Base-by-base conservation (phyloP, 1,140 invertebrate genomes). In the Trypoxylus dichotomus region DNA sequence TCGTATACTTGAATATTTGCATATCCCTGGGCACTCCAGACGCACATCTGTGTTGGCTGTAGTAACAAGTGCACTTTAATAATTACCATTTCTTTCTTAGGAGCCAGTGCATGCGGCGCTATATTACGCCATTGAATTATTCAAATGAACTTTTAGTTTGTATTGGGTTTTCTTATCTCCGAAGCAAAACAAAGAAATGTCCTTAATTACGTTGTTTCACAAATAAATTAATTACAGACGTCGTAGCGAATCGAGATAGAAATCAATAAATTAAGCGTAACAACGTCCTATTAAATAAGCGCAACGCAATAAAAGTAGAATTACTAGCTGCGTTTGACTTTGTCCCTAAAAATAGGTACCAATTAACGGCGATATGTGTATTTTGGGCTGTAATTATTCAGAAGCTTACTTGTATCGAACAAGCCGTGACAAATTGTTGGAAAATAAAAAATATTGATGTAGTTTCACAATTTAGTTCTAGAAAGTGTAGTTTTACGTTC, bases 211-310 rank as follows among this genome's bases (percentile, higher is more conserved):
- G 21, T 68, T 68, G 60, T 68, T 54, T 29, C 21, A 15, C 60
- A 21, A 21, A 68, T 68, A 68, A 68, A 68, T 68, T 68, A 68
- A 68, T 68, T 68, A 68, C 60, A 68, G n/a, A 29, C 60, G 25
- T 68, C 24, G 60, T 29, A 27, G 3, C 60, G 60, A 68, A 7
- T 24, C 21, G 24, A 68, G 24, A 27, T 29, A 68, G n/a, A 68
- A 68, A 68, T 68, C 60, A 10, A 68, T 68, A 68, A 29, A 68
- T 68, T 21, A 24, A 13, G 3, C 60, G 0, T 15, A 27, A 27
- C 24, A 68, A 29, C 60, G 21, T 68, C 27, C 24, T 68, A 29
- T 68, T 68, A 29, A 29, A 25, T 68, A 13, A 19, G 60, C 25
- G 10, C 27, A 15, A 68, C 25, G 27, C 24, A 21, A 68, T 68